Evolutionary conservation across 2,888 invertebrate genomes (phyloP).

Genomic region (Lymantria dispar): DNA sequence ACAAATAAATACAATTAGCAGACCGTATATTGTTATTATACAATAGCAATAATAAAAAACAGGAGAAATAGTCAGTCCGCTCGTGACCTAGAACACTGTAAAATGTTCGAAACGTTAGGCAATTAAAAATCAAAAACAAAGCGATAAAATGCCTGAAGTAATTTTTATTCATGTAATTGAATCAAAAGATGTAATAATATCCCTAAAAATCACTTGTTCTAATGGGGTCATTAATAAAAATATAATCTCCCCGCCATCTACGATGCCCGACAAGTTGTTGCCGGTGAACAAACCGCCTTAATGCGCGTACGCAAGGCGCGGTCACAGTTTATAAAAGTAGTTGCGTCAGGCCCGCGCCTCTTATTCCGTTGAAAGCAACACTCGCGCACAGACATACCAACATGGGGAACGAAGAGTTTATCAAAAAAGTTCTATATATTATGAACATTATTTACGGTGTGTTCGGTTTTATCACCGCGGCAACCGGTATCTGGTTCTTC

Average conservation of each 20-base stretch:
- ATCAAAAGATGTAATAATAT: too few relatives aligned
- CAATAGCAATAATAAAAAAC: too few relatives aligned
- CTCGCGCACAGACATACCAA: constrained; percentile 48
- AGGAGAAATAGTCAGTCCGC: too few relatives aligned
- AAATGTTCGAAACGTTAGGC: too few relatives aligned
- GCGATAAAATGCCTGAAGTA: too few relatives aligned
- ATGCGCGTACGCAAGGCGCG: constrained; percentile 38
- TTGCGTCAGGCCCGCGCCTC: constrained; percentile 55
- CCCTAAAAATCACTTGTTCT: constrained; percentile 8
- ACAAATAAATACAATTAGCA: too few relatives aligned
- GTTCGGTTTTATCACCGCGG: constrained; percentile 69
- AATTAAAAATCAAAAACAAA: too few relatives aligned
- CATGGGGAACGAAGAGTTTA: constrained; percentile 71
- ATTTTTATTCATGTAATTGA: too few relatives aligned
- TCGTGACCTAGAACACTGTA: too few relatives aligned
- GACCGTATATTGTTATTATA: too few relatives aligned
- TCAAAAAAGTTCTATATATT: constrained; percentile 67
- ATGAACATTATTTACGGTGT: constrained; percentile 71
- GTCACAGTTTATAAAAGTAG: constrained; percentile 67
- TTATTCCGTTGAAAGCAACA: constrained; percentile 64
- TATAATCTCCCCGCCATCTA: constrained; percentile 20
- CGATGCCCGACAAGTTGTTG: constrained; percentile 29
- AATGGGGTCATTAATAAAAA: constrained; percentile 20
- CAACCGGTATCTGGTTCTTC: constrained; percentile 77
- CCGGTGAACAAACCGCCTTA: constrained; percentile 21